Evolutionary conservation across 2,113 vertebrate species (phyloP).

Genomic region (Nesoenas mayeri): DNA sequence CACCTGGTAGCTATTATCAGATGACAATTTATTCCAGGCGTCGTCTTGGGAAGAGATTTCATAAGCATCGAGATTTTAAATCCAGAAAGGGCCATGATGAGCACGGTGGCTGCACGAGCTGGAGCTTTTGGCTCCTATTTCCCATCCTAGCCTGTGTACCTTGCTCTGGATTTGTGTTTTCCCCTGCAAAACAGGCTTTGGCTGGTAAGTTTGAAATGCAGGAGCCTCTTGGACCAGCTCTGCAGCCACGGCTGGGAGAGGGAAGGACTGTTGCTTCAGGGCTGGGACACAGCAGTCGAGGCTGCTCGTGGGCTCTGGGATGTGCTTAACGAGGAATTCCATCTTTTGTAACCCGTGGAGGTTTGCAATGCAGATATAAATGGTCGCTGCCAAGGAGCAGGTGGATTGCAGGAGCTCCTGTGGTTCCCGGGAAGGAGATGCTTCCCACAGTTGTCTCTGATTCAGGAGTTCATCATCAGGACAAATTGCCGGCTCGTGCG

Average conservation of each 20-base stretch:
- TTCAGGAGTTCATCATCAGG: background rate
- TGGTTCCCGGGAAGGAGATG: background rate
- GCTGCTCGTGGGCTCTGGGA: background rate
- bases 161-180: background rate
- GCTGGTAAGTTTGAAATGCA: background rate
- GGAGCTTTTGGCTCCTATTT: background rate
- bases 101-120: background rate
- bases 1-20: constrained; percentile 70
- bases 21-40: constrained; percentile 64
- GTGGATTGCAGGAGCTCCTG: background rate
- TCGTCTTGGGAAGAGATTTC: constrained; percentile 55
- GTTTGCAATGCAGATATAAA: background rate
- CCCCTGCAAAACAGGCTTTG: background rate
- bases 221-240: background rate
- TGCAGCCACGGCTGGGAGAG: background rate
- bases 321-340: background rate
- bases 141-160: background rate
- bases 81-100: background rate
- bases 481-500: background rate
- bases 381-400: background rate
- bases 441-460: background rate
- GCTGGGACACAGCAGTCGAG: background rate
- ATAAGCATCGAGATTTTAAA: constrained; percentile 18
- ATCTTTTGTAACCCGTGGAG: background rate
- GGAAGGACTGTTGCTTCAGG: too few species aligned